A percentile compares a stretch with the other conserved stretches of the same genome.
Evolutionary conservation across 2,888 invertebrate genomes (phyloP).

Genomic region (Drosophila gaucha): DNA sequence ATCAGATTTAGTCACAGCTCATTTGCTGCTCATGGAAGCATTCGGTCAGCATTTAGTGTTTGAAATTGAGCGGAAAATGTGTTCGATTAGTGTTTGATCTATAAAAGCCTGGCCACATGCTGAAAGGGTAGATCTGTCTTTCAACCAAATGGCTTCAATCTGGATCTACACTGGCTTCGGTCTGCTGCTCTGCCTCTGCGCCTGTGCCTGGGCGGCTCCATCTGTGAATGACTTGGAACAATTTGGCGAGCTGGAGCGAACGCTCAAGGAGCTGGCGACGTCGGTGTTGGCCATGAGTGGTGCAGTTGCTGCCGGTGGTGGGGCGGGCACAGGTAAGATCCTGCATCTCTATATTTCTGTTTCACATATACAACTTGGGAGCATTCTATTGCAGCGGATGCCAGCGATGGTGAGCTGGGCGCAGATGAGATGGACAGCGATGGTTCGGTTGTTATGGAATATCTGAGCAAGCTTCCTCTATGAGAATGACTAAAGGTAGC

Average conservation of each 20-base stretch:
- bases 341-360: neutral
- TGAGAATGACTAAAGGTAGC: neutral
- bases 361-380: neutral
- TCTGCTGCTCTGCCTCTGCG: conserved; percentile 25
- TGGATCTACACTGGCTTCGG: conserved; percentile 13
- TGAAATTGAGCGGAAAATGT: conserved; percentile 54
- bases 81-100: conserved; percentile 1
- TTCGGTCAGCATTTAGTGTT: conserved; percentile 5
- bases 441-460: conserved; percentile 17
- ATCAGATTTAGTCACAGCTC: conserved; percentile 26
- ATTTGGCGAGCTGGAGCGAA: conserved; percentile 57
- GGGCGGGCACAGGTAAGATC: conserved; percentile 9
- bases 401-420: conserved; percentile 11
- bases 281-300: conserved; percentile 58
- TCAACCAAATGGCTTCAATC: conserved; percentile 36
- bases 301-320: neutral
- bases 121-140: neutral
- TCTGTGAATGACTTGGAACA: conserved; percentile 38
- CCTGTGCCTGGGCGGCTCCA: conserved; percentile 51
- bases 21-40: conserved; percentile 55
- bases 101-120: conserved; percentile 23
- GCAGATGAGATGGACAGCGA: conserved; percentile 8
- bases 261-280: conserved; percentile 62
- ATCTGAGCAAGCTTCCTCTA: conserved; percentile 32
- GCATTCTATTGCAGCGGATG: neutral